These are phyloP conservation scores for Rhimphoctona megacephalus DNA, from an alignment of 2,888 invertebrate species.

Conservation along the genomic window DNA sequence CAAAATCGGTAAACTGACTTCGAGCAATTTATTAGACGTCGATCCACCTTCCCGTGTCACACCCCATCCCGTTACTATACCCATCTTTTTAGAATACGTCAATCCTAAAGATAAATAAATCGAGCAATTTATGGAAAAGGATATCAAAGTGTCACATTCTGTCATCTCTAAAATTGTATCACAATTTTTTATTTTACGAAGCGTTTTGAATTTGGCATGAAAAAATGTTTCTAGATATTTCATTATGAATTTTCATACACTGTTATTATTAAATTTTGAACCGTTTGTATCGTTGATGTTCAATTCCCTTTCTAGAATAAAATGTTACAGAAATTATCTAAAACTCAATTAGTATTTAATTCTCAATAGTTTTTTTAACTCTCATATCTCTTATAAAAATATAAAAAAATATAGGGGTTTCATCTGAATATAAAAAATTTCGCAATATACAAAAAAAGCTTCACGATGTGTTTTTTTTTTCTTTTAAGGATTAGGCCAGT, in stretches of 20 bases:
- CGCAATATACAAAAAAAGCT: neutral
- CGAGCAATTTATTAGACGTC: slow-evolving; percentile 89
- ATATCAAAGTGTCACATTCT: too few species aligned
- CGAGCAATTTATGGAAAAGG: neutral
- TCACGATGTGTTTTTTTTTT: too few species aligned
- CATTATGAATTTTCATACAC: too few species aligned
- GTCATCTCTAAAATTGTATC: too few species aligned
- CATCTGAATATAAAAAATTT: too few species aligned
- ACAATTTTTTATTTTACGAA: neutral
- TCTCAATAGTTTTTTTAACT: too few species aligned
- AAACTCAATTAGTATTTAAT: too few species aligned
- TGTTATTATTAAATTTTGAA: too few species aligned
- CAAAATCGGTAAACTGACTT: slow-evolving; percentile 91
- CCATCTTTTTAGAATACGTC: slow-evolving; percentile 83
- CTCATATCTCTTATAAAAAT: too few species aligned
- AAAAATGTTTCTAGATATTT: too few species aligned
- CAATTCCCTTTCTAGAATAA: neutral
- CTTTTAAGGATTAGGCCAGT: too few species aligned
- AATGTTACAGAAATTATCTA: neutral
- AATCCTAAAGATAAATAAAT: slow-evolving; percentile 76
- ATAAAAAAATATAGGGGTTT: too few species aligned
- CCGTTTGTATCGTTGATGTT: neutral
- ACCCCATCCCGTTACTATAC: slow-evolving; percentile 93
- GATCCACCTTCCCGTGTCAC: slow-evolving; percentile 90
- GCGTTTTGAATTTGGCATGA: neutral